Base-by-base conservation (phyloP, 2,797 vertebrate genomes). In the Bradypodion ventrale region DNA sequence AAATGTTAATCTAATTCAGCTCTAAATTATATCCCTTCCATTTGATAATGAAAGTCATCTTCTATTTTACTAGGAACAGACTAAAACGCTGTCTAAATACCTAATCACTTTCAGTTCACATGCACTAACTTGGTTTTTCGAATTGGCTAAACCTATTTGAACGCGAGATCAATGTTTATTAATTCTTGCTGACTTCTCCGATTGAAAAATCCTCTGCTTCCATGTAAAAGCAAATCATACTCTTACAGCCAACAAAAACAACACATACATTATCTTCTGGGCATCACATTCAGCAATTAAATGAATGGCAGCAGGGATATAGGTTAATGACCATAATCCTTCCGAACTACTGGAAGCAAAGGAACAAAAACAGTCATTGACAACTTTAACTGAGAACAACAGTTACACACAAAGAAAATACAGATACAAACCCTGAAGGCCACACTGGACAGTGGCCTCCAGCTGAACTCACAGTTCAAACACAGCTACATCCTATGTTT, bases 361-460 rank as follows among this genome's bases (percentile, higher is more conserved):
- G 56, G 46, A 46, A n/a, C 72, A 87, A 72, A 85, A 86, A 19
- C 0, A 0, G 44, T 37, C 65, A 66, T 35, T 25, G 12, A 35
- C 32, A 63, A 78, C 29, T 65, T 65, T 40, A 46, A 12, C 42
- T 49, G 5, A n/a, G 0, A 0, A n/a, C 0, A 0, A 74, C 0
- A 6, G 87, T 68, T 70, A 0, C 0, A 72, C 62, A 72, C 46
- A 56, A 56, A 74, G 16, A 35, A 75, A 56, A 75, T 74, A 19
- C 25, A 74, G 73, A 80, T 9, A 2, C n/a, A 59, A 66, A 37
- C 7, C 29, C 62, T 0, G 0, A 46, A 52, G 56, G 7, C 78
- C 60, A 56, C 29, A 0, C 0, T 1, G 0, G 1, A 84, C 78
- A 86, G 72, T 40, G 2, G 66, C 70, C 88, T 40, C 59, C 70